These are phyloP conservation scores for Dexiosoma caninum DNA, from an alignment of 2,888 invertebrate species.

Conservation along the genomic window DNA sequence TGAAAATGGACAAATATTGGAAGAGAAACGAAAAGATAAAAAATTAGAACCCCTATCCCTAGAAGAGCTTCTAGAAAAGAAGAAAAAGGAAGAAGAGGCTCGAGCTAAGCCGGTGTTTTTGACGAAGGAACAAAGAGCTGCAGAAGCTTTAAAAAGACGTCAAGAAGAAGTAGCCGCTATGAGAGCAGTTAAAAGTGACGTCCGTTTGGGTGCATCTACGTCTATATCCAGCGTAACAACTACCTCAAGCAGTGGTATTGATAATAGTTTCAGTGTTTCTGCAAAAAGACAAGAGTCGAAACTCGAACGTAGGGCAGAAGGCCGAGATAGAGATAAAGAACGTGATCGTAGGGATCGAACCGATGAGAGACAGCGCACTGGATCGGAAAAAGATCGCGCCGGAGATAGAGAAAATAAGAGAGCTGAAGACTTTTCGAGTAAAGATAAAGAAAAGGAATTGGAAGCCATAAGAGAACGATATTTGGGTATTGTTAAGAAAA, in stretches of 20 bases:
- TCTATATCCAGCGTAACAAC: constrained; percentile 29
- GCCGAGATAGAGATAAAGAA: constrained; percentile 49
- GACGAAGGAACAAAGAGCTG: constrained; percentile 95
- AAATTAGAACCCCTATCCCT: constrained; percentile 92
- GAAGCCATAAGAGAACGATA: constrained; percentile 98
- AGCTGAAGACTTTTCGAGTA: constrained; percentile 78
- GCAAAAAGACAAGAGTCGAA: constrained; percentile 27
- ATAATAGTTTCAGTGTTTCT: constrained; percentile 46
- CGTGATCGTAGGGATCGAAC: constrained; percentile 56
- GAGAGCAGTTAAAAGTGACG: constrained; percentile 81
- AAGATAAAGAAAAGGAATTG: constrained; percentile 94
- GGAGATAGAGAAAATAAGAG: constrained; percentile 76
- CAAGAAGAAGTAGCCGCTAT: constrained; percentile 93
- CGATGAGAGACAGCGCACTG: constrained; percentile 77
- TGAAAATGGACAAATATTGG: constrained; percentile 77
- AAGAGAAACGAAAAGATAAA: constrained; percentile 68
- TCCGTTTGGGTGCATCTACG: constrained; percentile 53
- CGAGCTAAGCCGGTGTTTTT: constrained; percentile 97
- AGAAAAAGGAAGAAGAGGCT: constrained; percentile 96
- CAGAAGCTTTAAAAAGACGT: constrained; percentile 91
- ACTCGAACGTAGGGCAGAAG: constrained; percentile 34
- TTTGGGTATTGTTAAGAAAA: constrained; percentile 94
- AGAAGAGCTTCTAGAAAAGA: constrained; percentile 96
- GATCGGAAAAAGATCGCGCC: constrained; percentile 68
- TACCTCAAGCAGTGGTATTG: constrained; percentile 71